Conservation (phyloP, 2,888 invertebrate species). For the Zaprionus bogoriensis region DNA sequence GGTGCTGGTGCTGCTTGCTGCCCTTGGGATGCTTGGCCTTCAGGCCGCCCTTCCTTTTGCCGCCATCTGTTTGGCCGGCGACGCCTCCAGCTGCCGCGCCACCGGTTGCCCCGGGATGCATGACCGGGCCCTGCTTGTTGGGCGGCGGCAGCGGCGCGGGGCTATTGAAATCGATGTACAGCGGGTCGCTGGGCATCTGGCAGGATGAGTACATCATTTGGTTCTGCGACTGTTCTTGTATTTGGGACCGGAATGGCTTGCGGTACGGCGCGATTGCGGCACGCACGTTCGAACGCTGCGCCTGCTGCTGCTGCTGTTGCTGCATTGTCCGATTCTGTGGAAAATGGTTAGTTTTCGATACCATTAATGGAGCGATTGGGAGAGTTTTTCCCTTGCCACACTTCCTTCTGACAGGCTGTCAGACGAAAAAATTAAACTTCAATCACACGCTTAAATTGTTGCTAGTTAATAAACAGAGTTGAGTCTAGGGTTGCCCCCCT, state of each 20-base stretch:
- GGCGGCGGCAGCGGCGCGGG: constrained; percentile 63
- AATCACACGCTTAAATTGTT: constrained; percentile 48
- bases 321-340: constrained; percentile 57
- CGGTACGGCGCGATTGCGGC: constrained; percentile 65
- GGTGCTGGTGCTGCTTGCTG: constrained; percentile 33
- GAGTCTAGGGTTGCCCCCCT: background rate
- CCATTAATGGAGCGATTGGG: constrained; percentile 35
- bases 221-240: constrained; percentile 33
- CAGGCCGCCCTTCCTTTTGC: constrained; percentile 56
- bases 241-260: constrained; percentile 56
- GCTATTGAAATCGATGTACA: constrained; percentile 82
- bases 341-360: constrained; percentile 64
- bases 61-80: constrained; percentile 30
- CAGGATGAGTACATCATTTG: constrained; percentile 80
- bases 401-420: constrained; percentile 14
- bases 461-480: constrained; percentile 32
- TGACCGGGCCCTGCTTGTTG: background rate
- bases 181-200: constrained; percentile 82
- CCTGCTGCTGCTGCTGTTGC: constrained; percentile 43
- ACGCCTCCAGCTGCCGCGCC: background rate
- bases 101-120: constrained; percentile 21
- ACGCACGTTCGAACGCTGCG: constrained; percentile 52
- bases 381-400: background rate
- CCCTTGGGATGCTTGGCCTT: constrained; percentile 55
- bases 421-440: constrained; percentile 14